These are phyloP conservation scores for Drosophila kanekoi DNA, from an alignment of 2,888 invertebrate species.

Conservation along the genomic window DNA sequence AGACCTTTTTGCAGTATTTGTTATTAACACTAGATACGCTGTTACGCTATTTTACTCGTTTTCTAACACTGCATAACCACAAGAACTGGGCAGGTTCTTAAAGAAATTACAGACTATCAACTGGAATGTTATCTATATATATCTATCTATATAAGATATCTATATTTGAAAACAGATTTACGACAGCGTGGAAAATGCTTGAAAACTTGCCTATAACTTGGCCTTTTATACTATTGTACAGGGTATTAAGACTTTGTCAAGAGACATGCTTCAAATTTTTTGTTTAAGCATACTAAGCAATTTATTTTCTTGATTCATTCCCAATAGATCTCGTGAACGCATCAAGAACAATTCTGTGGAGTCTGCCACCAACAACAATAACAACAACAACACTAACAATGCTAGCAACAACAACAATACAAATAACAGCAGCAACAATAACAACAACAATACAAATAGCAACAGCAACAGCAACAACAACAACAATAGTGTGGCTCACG, in stretches of 20 bases:
- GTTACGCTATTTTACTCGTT: background rate
- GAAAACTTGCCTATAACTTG: too few species aligned
- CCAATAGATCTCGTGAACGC: conserved; percentile 80
- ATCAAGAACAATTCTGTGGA: conserved; percentile 53
- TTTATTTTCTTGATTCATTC: background rate
- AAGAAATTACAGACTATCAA: too few species aligned
- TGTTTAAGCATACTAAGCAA: too few species aligned
- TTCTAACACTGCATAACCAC: background rate
- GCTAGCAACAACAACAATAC: conserved; percentile 20
- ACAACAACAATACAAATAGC: conserved; percentile 32
- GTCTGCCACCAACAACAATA: conserved; percentile 10
- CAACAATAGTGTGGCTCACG: conserved; percentile 63
- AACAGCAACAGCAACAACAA: conserved; percentile 54
- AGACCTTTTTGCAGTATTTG: too few species aligned
- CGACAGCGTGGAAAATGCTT: too few species aligned
- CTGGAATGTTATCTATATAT: too few species aligned
- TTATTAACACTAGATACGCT: too few species aligned
- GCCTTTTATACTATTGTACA: too few species aligned
- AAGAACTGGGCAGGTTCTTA: background rate
- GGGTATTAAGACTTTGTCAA: too few species aligned
- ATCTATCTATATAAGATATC: too few species aligned
- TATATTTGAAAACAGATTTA: too few species aligned
- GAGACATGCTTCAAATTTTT: too few species aligned
- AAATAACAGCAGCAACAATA: conserved; percentile 14
- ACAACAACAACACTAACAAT: conserved; percentile 5